Conservation (phyloP, 2,797 vertebrate species). For the Clarias pachynema region DNA sequence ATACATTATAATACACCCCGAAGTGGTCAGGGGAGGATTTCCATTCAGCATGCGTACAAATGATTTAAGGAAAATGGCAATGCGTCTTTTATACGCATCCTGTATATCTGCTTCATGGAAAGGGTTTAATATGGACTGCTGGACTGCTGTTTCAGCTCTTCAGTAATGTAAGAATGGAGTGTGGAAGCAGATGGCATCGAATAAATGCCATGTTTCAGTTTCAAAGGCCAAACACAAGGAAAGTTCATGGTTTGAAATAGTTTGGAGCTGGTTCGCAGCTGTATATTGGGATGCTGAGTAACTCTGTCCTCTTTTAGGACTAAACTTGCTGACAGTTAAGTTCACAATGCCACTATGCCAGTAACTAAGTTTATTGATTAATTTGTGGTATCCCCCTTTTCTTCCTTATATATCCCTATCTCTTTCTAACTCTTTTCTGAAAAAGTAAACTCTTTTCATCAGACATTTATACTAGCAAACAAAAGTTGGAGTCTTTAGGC, state of each 20-base stretch:
- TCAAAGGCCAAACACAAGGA: conserved; percentile 14
- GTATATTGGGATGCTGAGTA: not conserved
- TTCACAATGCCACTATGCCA: not conserved
- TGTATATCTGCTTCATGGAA: not conserved
- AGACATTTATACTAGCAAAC: not conserved
- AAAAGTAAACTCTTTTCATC: not conserved
- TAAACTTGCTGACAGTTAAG: not conserved
- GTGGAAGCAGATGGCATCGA: conserved; percentile 10
- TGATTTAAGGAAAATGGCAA: conserved; percentile 7
- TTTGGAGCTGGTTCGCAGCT: not conserved
- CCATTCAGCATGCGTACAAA: not conserved
- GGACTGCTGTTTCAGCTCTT: not conserved
- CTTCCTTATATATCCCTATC: too few relatives aligned
- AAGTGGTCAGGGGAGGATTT: conserved; percentile 32
- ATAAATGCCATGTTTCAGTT: conserved; percentile 1
- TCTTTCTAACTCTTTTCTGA: not conserved
- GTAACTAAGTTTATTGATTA: not conserved
- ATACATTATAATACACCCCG: conserved; percentile 30
- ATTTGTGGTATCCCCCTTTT: not conserved
- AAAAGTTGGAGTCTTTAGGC: not conserved
- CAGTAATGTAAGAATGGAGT: not conserved
- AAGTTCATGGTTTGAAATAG: not conserved
- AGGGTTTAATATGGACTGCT: not conserved
- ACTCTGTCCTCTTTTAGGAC: not conserved
- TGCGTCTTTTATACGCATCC: not conserved